These are phyloP conservation scores for Linnaemya tessellans DNA, from an alignment of 2,888 invertebrate genomes.

Conservation along the genomic window DNA sequence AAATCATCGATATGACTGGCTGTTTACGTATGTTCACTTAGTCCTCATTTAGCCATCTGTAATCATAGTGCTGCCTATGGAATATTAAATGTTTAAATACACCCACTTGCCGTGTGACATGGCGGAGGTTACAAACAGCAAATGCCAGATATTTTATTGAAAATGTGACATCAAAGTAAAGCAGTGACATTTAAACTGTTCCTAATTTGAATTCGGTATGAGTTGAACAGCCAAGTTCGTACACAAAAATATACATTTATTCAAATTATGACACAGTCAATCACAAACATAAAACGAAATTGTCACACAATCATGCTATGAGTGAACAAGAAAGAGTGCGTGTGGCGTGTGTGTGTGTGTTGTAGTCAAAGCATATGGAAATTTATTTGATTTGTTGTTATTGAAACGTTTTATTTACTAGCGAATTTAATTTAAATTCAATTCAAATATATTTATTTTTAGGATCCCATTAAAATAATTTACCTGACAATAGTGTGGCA, in stretches of 20 bases:
- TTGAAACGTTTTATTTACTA: constrained; percentile 34
- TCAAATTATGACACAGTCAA: constrained; percentile 2
- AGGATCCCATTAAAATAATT: constrained; percentile 27
- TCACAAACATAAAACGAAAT: background rate
- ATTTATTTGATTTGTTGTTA: constrained; percentile 29
- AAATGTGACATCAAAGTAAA: constrained; percentile 2
- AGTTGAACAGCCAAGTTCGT: background rate
- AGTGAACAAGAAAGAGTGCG: background rate
- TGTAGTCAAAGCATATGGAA: background rate
- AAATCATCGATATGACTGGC: too few relatives aligned
- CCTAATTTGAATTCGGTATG: constrained; percentile 10
- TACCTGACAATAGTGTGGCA: constrained; percentile 34
- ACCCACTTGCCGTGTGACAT: background rate
- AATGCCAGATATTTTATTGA: background rate
- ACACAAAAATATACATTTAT: background rate
- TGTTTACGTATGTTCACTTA: background rate
- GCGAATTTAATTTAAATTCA: constrained; percentile 51
- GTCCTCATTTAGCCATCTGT: background rate
- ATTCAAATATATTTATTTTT: constrained; percentile 2
- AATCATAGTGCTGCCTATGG: background rate
- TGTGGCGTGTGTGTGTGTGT: background rate
- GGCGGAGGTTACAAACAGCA: background rate
- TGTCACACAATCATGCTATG: background rate
- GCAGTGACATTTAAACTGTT: constrained; percentile 10
- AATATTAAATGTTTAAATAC: background rate